Conservation (phyloP, 2,113 vertebrate genomes). For the Corythornis cristatus region DNA sequence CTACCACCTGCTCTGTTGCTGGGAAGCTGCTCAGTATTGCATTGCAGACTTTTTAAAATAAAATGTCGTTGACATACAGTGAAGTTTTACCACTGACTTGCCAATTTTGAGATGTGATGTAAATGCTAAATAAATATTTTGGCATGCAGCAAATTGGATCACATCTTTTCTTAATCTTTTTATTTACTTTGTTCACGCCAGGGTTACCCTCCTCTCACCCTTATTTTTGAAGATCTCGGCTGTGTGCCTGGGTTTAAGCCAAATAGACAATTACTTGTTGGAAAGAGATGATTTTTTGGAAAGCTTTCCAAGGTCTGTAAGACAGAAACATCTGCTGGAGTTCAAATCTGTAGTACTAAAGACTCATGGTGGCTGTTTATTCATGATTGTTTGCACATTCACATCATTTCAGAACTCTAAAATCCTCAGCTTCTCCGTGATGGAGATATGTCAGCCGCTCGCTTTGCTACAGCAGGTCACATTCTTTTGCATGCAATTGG, state of each 20-base stretch:
- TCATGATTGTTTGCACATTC: slow-evolving; percentile 57
- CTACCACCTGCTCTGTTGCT: neutral
- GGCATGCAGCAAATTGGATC: slow-evolving; percentile 44
- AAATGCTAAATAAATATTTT: slow-evolving; percentile 59
- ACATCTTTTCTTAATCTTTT: slow-evolving; percentile 58
- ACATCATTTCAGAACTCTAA: slow-evolving; percentile 29
- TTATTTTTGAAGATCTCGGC: slow-evolving; percentile 52
- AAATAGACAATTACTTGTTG: slow-evolving; percentile 57
- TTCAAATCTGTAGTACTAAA: slow-evolving; percentile 24
- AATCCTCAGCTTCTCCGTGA: slow-evolving; percentile 37
- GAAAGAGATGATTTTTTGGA: slow-evolving; percentile 58
- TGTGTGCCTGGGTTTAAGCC: slow-evolving; percentile 60
- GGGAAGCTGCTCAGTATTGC: neutral
- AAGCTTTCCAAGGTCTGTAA: slow-evolving; percentile 51
- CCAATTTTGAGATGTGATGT: slow-evolving; percentile 3
- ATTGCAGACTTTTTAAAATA: neutral
- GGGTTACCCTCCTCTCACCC: slow-evolving; percentile 43
- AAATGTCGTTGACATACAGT: neutral
- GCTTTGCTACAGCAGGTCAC: slow-evolving; percentile 41
- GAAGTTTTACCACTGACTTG: neutral
- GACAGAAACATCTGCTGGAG: slow-evolving; percentile 65
- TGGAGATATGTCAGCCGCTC: slow-evolving; percentile 52
- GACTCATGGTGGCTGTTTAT: slow-evolving; percentile 37
- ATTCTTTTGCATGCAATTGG: slow-evolving; percentile 51
- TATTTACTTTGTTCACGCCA: slow-evolving; percentile 55